Evolutionary conservation across 2,797 vertebrate species (phyloP), one percentile per base, ranked within the genome.

Genomic region (Thripadectes ignobilis): DNA sequence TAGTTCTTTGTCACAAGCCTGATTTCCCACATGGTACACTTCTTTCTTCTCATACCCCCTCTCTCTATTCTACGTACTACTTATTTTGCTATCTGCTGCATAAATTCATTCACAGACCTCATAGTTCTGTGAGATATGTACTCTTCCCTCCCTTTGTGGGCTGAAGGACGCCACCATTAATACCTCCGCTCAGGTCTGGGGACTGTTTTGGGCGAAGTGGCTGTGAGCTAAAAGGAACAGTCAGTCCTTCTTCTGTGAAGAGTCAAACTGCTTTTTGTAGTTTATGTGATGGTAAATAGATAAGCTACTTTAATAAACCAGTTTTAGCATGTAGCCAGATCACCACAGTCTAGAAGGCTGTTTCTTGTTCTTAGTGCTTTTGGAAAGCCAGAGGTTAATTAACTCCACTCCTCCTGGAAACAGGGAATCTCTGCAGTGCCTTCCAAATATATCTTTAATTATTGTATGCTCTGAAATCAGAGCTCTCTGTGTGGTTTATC

Each of bases 351-450:
- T 75, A 38, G 63, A 84, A 81, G 4, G 10, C 36, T 43, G 8
- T 81, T 72, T 39, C n/a, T 63, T 23, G 3, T 75, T 87, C 49
- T 49, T 68, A 59, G 19, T 65, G 8, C 36, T 57, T 81, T 36
- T 81, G 14, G 71, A 94, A 88, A 73, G 54, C 34, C 72, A 85
- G 79, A 54, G 34, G 15, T 88, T 95, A 67, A 91, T 84, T 92
- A 81, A 84, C 54, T 78, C 27, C 14, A 59, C 20, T 93, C 8
- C 29, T 94, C 10, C 74, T 65, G 67, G 34, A 93, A 69, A 75
- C 22, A 76, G 72, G 32, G 85, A 68, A 49, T 89, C 45, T 93
- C 69, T 20, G 10, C 62, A 93, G 54, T 39, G 48, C 65, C 65
- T 54, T 55, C 39, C 36, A 68, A 80, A 67, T 61, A 1, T 61